Evolutionary conservation across 2,888 invertebrate species (phyloP), one percentile per base, ranked within the genome.

Genomic region (Byasa hedistus): DNA sequence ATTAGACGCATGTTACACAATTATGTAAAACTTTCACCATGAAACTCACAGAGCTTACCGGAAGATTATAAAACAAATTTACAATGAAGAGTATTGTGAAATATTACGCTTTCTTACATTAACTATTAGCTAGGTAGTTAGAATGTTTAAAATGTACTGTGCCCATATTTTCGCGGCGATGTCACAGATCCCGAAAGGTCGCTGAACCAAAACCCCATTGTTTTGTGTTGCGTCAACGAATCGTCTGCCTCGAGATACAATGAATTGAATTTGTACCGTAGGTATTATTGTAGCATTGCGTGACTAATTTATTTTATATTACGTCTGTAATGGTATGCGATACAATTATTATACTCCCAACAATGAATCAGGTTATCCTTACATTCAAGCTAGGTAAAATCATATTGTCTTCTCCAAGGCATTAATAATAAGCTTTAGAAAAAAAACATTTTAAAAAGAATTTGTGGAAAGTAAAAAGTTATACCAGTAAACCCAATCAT

Each of bases 151-250:
- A 77, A 79, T 79, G 77, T 78, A 78, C 79, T 84, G 83, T 84
- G 84, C 84, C 83, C 85, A 87, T 88, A 89, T 87, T 89, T 89
- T 87, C 83, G 83, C 84, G 77, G 78, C 87, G 85, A 84, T 89
- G 89, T 89, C 90, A 90, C 87, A 87, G 86, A 84, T 85, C 82
- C 82, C 79, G 76, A 87, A 87, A 90, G 90, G 91, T 90, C 88
- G 81, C 77, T 86, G 89, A 89, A 87, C 89, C 79, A 79, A 85
- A 85, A 85, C 82, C 82, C 88, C 83, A 90, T 91, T 91, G 91
- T 91, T 85, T 86, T 79, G 82, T 78, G 82, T 91, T 91, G 89
- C 91, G 87, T 88, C 88, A 91, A 82, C 84, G 81, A 80, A 87
- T 84, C 88, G 82, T 89, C 89, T 89, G 87, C 87, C 82, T 83